Evolutionary conservation across 2,113 vertebrate species (phyloP).

Genomic region (Xiphias gladius): DNA sequence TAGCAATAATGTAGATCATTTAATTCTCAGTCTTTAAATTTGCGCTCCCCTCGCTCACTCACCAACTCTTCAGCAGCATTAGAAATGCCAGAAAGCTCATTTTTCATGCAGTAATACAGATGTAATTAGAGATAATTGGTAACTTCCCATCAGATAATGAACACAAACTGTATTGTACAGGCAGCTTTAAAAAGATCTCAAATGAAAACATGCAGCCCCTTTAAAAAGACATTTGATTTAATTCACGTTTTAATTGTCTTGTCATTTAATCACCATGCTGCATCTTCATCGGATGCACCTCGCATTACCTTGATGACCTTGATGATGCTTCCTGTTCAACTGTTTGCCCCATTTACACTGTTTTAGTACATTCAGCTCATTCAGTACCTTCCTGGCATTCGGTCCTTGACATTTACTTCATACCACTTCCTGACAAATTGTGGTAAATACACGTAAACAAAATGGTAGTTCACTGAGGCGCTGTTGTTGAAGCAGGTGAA

Average conservation of each 20-base stretch:
- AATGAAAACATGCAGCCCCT: slow-evolving; percentile 51
- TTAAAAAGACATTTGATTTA: slow-evolving; percentile 39
- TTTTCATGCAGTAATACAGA: slow-evolving; percentile 77
- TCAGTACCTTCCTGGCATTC: slow-evolving; percentile 19
- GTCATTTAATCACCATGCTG: slow-evolving; percentile 29
- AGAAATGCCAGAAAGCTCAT: slow-evolving; percentile 69
- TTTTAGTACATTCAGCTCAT: slow-evolving; percentile 13
- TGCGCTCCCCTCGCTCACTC: slow-evolving; percentile 39
- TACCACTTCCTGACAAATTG: slow-evolving; percentile 17
- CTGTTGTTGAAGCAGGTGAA: slow-evolving; percentile 21
- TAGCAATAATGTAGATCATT: slow-evolving; percentile 68
- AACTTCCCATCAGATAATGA: slow-evolving; percentile 73
- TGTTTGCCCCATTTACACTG: slow-evolving; percentile 8
- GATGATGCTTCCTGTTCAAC: slow-evolving; percentile 38
- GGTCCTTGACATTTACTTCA: slow-evolving; percentile 32
- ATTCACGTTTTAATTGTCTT: slow-evolving; percentile 25
- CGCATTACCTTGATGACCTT: slow-evolving; percentile 37
- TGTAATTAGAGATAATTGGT: slow-evolving; percentile 79
- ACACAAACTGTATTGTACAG: slow-evolving; percentile 44
- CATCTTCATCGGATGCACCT: slow-evolving; percentile 26
- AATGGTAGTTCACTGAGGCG: background rate
- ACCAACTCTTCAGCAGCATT: slow-evolving; percentile 55
- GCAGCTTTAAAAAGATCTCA: slow-evolving; percentile 24
- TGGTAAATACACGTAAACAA: slow-evolving; percentile 16
- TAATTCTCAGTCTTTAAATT: slow-evolving; percentile 54